phyloP scores from a whole-genome alignment of 23 tunicate species.

The Trididemnum nubilum region DNA sequence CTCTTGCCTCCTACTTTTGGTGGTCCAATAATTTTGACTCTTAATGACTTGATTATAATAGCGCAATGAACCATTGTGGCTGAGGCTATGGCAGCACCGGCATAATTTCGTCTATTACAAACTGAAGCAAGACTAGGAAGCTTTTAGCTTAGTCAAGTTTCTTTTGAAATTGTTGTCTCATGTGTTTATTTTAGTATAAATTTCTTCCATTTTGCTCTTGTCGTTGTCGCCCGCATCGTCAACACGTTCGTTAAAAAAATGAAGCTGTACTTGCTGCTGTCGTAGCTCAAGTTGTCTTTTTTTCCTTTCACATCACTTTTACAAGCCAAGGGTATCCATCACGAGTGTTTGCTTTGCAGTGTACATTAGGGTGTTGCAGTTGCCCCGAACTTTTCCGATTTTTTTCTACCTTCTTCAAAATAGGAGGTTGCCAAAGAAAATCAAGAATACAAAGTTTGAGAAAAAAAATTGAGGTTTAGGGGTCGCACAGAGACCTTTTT shows the following conservation, averaged over 20 bases:
- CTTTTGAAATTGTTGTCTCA: slow-evolving; percentile 18
- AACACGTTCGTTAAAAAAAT: slow-evolving; percentile 5
- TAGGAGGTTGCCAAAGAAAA: too few relatives aligned
- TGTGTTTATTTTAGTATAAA: background rate
- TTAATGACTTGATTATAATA: background rate
- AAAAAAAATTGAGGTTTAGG: too few relatives aligned
- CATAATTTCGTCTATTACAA: slow-evolving; percentile 1
- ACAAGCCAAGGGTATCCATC: too few relatives aligned
- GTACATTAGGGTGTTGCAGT: too few relatives aligned
- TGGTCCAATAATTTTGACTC: slow-evolving; percentile 9
- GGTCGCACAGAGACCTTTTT: too few relatives aligned
- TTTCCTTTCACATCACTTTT: background rate
- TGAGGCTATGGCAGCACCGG: slow-evolving; percentile 26
- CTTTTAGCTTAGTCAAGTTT: slow-evolving; percentile 22
- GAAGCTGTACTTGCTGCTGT: slow-evolving; percentile 8
- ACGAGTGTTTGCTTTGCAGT: too few relatives aligned
- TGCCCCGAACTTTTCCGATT: too few relatives aligned
- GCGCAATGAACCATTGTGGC: slow-evolving; percentile 11
- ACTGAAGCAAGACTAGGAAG: slow-evolving; percentile 20
- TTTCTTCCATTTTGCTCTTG: slow-evolving; percentile 16
- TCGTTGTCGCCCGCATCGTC: slow-evolving; percentile 12
- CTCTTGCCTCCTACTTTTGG: background rate
- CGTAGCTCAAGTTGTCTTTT: slow-evolving; percentile 1
- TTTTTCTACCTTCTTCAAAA: too few relatives aligned
- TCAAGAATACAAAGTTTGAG: too few relatives aligned